phyloP scores from a whole-genome alignment of 2,797 vertebrate genomes.

The Bufotes viridis region DNA sequence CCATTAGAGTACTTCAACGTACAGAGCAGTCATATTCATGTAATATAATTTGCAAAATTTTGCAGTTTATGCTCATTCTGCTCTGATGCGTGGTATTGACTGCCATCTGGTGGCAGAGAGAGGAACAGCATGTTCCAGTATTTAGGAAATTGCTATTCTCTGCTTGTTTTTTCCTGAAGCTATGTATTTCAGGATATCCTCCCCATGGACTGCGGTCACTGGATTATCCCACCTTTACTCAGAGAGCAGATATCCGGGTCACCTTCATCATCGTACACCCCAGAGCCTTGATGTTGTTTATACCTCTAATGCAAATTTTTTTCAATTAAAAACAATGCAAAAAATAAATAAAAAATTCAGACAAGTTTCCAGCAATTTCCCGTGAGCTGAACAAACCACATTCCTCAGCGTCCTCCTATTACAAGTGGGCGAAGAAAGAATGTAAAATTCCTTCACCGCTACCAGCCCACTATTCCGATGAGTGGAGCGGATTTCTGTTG shows the following conservation, averaged over 20 bases:
- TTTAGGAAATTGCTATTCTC: background rate
- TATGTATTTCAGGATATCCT: conserved; percentile 27
- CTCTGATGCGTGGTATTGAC: background rate
- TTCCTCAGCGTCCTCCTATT: background rate
- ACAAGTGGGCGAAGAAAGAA: no score
- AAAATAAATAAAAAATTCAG: background rate
- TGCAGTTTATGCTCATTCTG: background rate
- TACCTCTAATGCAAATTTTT: background rate
- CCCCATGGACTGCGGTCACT: background rate
- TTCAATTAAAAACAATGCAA: background rate
- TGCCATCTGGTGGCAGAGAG: conserved; percentile 11
- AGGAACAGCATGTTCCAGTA: background rate
- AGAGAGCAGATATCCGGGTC: conserved; percentile 8
- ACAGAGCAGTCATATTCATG: background rate
- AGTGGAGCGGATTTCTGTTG: no score
- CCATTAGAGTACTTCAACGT: no score
- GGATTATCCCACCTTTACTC: background rate
- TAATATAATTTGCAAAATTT: background rate
- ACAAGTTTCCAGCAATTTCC: background rate
- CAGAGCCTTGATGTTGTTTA: background rate
- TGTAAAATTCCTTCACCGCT: no score
- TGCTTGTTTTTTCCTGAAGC: conserved; percentile 16
- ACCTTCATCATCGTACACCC: background rate
- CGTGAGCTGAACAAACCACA: background rate
- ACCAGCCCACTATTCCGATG: no score